Conservation (phyloP, 2,888 invertebrate species). For the Microctonus aethiopoides region DNA sequence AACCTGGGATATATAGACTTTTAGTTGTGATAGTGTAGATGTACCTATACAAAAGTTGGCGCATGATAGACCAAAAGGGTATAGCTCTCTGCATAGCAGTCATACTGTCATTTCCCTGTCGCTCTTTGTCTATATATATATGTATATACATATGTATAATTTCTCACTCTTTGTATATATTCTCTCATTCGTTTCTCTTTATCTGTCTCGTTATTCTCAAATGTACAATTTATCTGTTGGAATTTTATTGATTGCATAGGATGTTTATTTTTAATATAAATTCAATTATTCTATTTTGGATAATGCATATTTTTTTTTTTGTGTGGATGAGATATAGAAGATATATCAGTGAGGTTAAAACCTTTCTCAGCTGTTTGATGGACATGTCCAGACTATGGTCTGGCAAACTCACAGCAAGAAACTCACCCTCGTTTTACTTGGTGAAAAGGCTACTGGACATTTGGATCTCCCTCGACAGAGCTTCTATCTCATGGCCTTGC, state of each 20-base stretch:
- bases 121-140: constrained; percentile 17
- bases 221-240: neutral
- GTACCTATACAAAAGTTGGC: constrained; percentile 36
- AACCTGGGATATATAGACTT: constrained; percentile 62
- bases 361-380: neutral
- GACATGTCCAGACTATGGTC: constrained; percentile 2
- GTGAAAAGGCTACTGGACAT: constrained; percentile 4
- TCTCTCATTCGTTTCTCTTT: constrained; percentile 22
- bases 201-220: constrained; percentile 25
- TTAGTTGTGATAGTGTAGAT: neutral
- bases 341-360: neutral
- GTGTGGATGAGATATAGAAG: no score
- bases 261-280: neutral
- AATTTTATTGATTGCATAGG: neutral
- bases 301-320: neutral
- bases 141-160: no score
- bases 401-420: constrained; percentile 3
- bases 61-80: constrained; percentile 39
- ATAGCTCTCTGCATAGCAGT: constrained; percentile 23
- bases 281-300: neutral
- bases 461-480: neutral
- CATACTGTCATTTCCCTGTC: constrained; percentile 23
- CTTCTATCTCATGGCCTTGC: neutral
- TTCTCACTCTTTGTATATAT: no score
- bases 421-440: constrained; percentile 6